Conservation (phyloP, 2,888 invertebrate genomes). For the Baronia brevicornis region DNA sequence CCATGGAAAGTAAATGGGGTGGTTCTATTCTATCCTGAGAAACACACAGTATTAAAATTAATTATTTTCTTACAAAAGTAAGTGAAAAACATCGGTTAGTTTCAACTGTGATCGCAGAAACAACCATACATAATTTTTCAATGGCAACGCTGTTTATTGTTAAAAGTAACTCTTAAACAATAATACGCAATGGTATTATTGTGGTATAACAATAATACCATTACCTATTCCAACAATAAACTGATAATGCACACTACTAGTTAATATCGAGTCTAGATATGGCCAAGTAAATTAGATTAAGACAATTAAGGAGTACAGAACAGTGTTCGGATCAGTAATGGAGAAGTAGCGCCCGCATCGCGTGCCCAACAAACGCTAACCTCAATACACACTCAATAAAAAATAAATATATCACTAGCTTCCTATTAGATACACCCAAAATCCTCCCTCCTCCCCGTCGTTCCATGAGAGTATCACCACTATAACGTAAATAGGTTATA, state of each 20-base stretch:
- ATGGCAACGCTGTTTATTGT: no score
- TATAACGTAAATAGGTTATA: constrained; percentile 64
- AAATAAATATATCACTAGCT: constrained; percentile 61
- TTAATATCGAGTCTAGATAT: constrained; percentile 18
- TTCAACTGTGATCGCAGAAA: no score
- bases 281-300: constrained; percentile 26
- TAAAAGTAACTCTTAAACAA: no score
- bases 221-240: constrained; percentile 1
- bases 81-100: no score
- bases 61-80: no score
- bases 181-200: no score
- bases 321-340: constrained; percentile 34
- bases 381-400: constrained; percentile 37
- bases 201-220: no score
- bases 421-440: constrained; percentile 23
- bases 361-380: constrained; percentile 38
- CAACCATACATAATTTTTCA: no score
- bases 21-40: no score
- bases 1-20: no score
- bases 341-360: constrained; percentile 52
- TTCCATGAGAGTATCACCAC: constrained; percentile 53
- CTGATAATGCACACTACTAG: not conserved
- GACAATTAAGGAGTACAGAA: constrained; percentile 41
- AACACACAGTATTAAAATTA: no score
- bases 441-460: constrained; percentile 27